These are phyloP conservation scores for Euproctis similis DNA, from an alignment of 2,888 invertebrate species.

Conservation along the genomic window DNA sequence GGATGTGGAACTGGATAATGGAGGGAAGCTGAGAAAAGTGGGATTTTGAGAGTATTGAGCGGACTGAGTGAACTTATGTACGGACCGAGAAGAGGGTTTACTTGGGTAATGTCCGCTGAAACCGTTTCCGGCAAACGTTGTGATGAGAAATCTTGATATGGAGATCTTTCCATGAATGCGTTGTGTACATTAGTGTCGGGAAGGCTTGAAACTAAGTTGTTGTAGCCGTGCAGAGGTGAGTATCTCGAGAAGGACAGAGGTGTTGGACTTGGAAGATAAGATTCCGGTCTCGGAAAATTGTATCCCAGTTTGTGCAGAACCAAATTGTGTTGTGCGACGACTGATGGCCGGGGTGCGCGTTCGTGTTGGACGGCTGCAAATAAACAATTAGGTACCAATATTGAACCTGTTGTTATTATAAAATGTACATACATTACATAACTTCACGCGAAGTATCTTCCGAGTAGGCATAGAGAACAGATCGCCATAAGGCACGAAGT, in stretches of 20 bases:
- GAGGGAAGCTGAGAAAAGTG: constrained; percentile 49
- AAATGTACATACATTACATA: too few relatives aligned
- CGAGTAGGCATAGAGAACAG: too few relatives aligned
- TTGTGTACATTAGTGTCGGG: constrained; percentile 33
- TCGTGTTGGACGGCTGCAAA: constrained; percentile 91
- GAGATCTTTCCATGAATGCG: constrained; percentile 39
- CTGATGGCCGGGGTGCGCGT: constrained; percentile 82
- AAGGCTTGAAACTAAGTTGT: constrained; percentile 33
- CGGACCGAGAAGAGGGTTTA: constrained; percentile 35
- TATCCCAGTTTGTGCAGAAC: constrained; percentile 68
- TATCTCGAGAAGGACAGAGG: constrained; percentile 41
- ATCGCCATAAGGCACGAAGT: too few relatives aligned
- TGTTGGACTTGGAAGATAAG: constrained; percentile 35
- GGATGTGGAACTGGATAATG: constrained; percentile 54
- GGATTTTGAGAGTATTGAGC: constrained; percentile 54
- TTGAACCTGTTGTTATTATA: too few relatives aligned
- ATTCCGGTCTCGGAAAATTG: constrained; percentile 47
- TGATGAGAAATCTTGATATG: constrained; percentile 44
- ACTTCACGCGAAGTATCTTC: too few relatives aligned
- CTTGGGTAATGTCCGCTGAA: constrained; percentile 30
- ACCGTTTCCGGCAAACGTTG: constrained; percentile 39
- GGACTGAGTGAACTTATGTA: constrained; percentile 36
- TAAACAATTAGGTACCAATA: too few relatives aligned
- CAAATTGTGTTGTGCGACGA: constrained; percentile 47
- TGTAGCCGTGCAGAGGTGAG: constrained; percentile 42